A percentile compares a stretch with the other conserved stretches of the same genome.
Conservation (phyloP, 2,113 vertebrate species). For the Stigmatopora nigra region DNA sequence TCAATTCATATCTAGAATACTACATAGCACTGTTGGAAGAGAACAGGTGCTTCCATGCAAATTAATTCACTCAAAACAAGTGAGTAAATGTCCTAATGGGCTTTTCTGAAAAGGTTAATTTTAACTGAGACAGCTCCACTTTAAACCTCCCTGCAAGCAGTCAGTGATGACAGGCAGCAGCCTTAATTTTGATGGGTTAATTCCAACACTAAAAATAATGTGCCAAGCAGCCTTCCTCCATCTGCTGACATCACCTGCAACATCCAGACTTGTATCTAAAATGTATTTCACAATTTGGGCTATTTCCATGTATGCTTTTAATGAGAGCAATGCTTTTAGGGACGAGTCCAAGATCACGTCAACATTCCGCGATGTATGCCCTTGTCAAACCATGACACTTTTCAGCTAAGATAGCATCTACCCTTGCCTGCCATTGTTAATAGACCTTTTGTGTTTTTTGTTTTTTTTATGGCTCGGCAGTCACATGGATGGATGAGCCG, state of each 20-base stretch:
- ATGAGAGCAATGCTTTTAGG: not conserved
- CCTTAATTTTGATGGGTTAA: conserved; percentile 38
- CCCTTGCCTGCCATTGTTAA: conserved; percentile 33
- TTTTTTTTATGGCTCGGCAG: conserved; percentile 9
- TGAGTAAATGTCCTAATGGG: conserved; percentile 54
- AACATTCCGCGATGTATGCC: conserved; percentile 1
- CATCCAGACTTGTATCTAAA: not conserved
- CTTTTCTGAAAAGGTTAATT: conserved; percentile 50
- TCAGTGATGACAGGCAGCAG: conserved; percentile 50
- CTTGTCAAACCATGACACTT: conserved; percentile 26
- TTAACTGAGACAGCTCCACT: conserved; percentile 53
- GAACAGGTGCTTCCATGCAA: conserved; percentile 34
- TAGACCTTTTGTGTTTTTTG: conserved; percentile 14
- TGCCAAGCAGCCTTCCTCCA: not conserved
- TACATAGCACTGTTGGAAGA: conserved; percentile 32
- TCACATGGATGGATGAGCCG: conserved; percentile 20
- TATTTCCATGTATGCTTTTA: not conserved
- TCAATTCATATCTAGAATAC: conserved; percentile 19
- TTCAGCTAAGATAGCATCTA: conserved; percentile 26
- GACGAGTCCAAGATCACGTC: conserved; percentile 9
- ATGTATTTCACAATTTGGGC: not conserved
- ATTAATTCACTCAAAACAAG: conserved; percentile 50
- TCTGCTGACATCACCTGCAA: conserved; percentile 3
- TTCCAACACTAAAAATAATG: conserved; percentile 32
- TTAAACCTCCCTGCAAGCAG: conserved; percentile 58